Conservation (phyloP, 2,888 invertebrate species). For the Cerceris rybyensis region DNA sequence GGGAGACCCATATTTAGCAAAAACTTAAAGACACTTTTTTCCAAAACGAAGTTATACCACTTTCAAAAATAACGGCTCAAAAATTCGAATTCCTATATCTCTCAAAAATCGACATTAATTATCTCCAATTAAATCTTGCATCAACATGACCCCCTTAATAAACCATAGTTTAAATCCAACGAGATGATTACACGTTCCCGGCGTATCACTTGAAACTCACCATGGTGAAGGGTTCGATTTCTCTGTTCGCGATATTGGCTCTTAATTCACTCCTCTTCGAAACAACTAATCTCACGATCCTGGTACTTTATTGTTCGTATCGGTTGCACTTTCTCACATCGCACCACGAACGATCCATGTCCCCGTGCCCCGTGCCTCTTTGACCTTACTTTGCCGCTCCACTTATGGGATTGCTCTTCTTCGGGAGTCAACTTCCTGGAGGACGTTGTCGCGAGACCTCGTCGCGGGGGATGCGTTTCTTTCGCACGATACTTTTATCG, state of each 20-base stretch:
- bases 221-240: neutral
- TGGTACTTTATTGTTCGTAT: conserved; percentile 47
- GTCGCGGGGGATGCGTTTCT: neutral
- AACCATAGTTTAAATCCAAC: too few relatives aligned
- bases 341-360: conserved; percentile 56
- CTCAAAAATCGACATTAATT: too few relatives aligned
- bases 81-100: too few relatives aligned
- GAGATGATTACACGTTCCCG: too few relatives aligned
- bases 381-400: conserved; percentile 1
- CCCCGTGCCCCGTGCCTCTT: conserved; percentile 15
- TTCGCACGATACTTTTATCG: neutral
- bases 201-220: too few relatives aligned
- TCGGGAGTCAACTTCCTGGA: neutral
- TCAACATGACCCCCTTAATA: too few relatives aligned
- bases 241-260: neutral
- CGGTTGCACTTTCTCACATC: conserved; percentile 62
- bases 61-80: too few relatives aligned
- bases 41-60: too few relatives aligned
- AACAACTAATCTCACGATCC: conserved; percentile 13
- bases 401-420: neutral
- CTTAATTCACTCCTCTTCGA: neutral
- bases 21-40: too few relatives aligned
- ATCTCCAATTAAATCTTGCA: too few relatives aligned
- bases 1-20: too few relatives aligned
- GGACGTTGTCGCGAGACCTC: neutral